A percentile compares a stretch with the other conserved stretches of the same genome.
Evolutionary conservation across 2,797 vertebrate genomes (phyloP).

Genomic region (Microcaecilia unicolor): DNA sequence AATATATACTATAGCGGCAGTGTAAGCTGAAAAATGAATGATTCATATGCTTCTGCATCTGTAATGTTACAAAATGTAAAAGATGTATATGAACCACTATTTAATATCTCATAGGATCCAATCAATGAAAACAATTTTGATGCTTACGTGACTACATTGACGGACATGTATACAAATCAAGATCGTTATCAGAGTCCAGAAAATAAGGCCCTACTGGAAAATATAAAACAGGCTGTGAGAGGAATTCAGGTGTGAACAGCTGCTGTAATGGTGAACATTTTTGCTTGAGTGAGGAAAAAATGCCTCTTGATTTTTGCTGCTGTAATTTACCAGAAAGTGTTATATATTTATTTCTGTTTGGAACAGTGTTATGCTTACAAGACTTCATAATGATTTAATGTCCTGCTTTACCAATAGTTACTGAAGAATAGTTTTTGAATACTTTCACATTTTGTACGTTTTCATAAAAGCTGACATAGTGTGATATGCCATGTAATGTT

Average conservation of each 20-base stretch:
- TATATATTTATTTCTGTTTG: conserved; percentile 81
- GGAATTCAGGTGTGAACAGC: conserved; percentile 94
- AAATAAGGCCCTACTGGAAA: conserved; percentile 97
- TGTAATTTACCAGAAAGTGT: conserved; percentile 83
- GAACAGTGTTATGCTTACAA: conserved; percentile 78
- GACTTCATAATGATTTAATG: conserved; percentile 78
- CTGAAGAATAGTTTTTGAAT: conserved; percentile 89
- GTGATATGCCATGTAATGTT: conserved; percentile 85
- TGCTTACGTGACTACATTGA: conserved; percentile 95
- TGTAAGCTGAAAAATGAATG: conserved; percentile 62
- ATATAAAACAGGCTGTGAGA: conserved; percentile 98
- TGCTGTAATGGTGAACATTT: conserved; percentile 54
- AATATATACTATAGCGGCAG: conserved; percentile 35
- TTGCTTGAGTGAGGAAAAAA: conserved; percentile 51
- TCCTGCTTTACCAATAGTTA: conserved; percentile 84
- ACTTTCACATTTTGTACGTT: conserved; percentile 98
- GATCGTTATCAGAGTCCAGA: conserved; percentile 97
- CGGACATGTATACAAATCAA: conserved; percentile 97
- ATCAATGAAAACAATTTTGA: conserved; percentile 99
- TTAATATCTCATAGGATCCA: conserved; percentile 83
- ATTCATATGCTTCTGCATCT: too few species aligned
- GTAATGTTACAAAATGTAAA: conserved; percentile 52
- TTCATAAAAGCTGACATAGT: conserved; percentile 96
- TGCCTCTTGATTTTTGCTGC: conserved; percentile 74
- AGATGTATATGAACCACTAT: conserved; percentile 67